Percentiles rank a stretch among this genome's conserved stretches.
phyloP scores from a whole-genome alignment of 2,888 invertebrate species.

The Idaea straminata region DNA sequence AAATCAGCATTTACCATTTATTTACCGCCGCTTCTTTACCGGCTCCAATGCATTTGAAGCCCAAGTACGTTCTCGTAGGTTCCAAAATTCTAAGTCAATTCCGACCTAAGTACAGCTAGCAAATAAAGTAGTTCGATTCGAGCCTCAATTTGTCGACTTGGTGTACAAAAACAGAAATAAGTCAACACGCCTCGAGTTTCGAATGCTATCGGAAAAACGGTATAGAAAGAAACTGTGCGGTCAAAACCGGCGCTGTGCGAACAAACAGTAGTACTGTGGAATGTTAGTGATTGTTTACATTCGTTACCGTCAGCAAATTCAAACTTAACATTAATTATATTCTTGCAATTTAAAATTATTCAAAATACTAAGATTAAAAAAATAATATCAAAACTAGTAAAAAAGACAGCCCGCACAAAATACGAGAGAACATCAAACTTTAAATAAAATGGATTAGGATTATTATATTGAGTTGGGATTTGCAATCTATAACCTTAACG shows the following conservation, averaged over 20 bases:
- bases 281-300: slow-evolving; percentile 2
- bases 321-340: not conserved
- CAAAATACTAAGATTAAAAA: too few relatives aligned
- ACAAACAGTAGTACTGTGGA: slow-evolving; percentile 11
- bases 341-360: too few relatives aligned
- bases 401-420: too few relatives aligned
- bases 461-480: too few relatives aligned
- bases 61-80: not conserved
- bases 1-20: not conserved
- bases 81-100: not conserved
- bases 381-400: too few relatives aligned
- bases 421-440: too few relatives aligned
- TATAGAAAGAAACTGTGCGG: slow-evolving; percentile 58
- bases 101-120: slow-evolving; percentile 17
- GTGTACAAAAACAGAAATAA: slow-evolving; percentile 41
- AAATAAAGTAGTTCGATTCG: slow-evolving; percentile 27
- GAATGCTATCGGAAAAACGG: slow-evolving; percentile 57
- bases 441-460: too few relatives aligned
- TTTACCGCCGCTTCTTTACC: not conserved
- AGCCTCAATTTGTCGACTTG: slow-evolving; percentile 33
- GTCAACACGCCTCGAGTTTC: slow-evolving; percentile 56
- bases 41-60: not conserved
- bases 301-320: not conserved
- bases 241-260: slow-evolving; percentile 26
- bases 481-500: too few relatives aligned